Base-by-base conservation (phyloP, 2,888 invertebrate genomes). In the Allophyes oxyacanthae region DNA sequence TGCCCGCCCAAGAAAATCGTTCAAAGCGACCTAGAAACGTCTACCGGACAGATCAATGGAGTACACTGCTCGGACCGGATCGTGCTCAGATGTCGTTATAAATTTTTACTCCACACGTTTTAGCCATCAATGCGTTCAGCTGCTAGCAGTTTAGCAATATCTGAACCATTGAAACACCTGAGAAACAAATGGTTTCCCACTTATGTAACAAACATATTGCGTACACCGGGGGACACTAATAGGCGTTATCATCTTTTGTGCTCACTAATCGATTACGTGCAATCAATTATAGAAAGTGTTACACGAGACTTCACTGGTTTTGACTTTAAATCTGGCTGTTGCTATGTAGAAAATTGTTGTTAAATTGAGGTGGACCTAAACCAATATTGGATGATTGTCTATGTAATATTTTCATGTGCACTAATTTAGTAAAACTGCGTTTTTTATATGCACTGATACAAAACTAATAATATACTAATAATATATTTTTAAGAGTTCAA, bases 1-100 rank as follows among this genome's bases (percentile, higher is more conserved):
- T 69, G 72, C 64, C 74, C 80, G 70, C 69, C 67, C 64, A 77
- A 80, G 79, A 80, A 82, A 83, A 84, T 82, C 63, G 77, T 75
- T 69, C 60, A 61, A 57, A 64, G 51, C 71, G 89, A 88, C 90
- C 91, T 89, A 90, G 85, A 91, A 89, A 87, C 78, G 82, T 83
- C 83, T 58, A 71, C 71, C 74, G 60, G 80, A 78, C 81, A 85
- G 87, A 89, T 87, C 81, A 79, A 83, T 83, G 72, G 59, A 52
- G 63, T 60, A 75, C 72, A 74, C 64, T 71, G 64, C 66, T 64
- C 64, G 49, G 68, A 69, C 58, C 41, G 64, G 75, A 72, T 78
- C 75, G 78, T 80, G 81, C 67, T 74, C 64, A 60, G 58, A 66
- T 73, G 72, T 72, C 73, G 75, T 77, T 79, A 76, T 70, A 80